A percentile compares a stretch with the other conserved stretches of the same genome.
Conservation (phyloP, 2,797 vertebrate genomes). For the Sebastes vulpes region DNA sequence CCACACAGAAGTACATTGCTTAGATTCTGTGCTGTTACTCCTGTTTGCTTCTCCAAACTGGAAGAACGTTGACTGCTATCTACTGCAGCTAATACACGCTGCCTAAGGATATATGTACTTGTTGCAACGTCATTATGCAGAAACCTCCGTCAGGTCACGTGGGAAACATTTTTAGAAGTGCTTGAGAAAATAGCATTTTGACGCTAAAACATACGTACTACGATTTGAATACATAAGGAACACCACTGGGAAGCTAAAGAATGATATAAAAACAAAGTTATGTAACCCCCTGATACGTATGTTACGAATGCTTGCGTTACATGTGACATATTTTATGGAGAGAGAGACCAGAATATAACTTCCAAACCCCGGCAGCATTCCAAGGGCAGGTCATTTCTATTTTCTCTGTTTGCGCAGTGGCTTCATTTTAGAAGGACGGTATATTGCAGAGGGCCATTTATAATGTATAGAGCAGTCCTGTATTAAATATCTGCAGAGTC, state of each 20-base stretch:
- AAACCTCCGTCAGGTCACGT: too few species aligned
- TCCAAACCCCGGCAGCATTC: constrained; percentile 13
- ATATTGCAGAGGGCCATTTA: constrained; percentile 69
- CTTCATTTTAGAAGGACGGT: constrained; percentile 45
- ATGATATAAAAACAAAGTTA: background rate
- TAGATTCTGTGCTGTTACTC: too few species aligned
- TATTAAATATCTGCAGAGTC: constrained; percentile 82
- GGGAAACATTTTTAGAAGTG: too few species aligned
- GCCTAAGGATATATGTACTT: too few species aligned
- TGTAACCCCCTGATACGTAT: background rate
- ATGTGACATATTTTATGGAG: background rate
- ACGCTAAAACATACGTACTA: too few species aligned
- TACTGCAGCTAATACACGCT: too few species aligned
- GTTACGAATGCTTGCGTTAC: background rate
- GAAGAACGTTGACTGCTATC: too few species aligned
- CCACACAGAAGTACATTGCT: too few species aligned
- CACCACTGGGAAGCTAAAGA: background rate
- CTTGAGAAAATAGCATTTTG: too few species aligned
- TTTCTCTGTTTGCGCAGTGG: constrained; percentile 57
- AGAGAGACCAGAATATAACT: constrained; percentile 6
- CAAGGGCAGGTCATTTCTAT: constrained; percentile 68
- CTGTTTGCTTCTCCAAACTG: too few species aligned
- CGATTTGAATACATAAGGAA: background rate
- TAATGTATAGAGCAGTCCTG: constrained; percentile 76
- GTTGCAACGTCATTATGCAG: too few species aligned